Percentiles rank a stretch among this genome's conserved stretches.
These are phyloP conservation scores for Holocentrus rufus DNA, from an alignment of 2,797 vertebrate genomes.

Conservation along the genomic window DNA sequence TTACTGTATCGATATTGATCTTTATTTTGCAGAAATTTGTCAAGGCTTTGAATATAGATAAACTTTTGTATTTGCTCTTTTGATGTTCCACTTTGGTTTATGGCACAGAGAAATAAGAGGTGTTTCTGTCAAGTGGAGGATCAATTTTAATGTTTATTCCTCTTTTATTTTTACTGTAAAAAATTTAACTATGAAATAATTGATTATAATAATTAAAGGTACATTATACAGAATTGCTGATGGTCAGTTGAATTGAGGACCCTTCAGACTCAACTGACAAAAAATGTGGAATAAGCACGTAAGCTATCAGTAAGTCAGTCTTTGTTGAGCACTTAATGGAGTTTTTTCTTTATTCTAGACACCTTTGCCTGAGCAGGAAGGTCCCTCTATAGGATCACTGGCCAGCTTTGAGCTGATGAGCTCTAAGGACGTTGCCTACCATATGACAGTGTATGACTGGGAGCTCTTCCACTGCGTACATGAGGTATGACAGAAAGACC, in stretches of 20 bases:
- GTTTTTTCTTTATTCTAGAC: slow-evolving; percentile 76
- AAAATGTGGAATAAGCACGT: too few species aligned
- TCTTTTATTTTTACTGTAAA: background rate
- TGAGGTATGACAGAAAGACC: slow-evolving; percentile 83
- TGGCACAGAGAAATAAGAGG: background rate
- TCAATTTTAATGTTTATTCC: background rate
- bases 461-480: slow-evolving; percentile 98
- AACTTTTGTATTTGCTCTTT: background rate
- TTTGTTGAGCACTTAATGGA: background rate
- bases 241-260: too few species aligned
- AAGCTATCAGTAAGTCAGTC: too few species aligned
- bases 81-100: background rate
- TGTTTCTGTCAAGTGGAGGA: background rate
- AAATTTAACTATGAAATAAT: background rate
- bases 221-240: background rate
- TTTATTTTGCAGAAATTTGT: background rate
- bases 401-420: slow-evolving; percentile 96
- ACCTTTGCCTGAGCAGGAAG: slow-evolving; percentile 94
- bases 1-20: background rate
- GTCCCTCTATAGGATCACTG: slow-evolving; percentile 88
- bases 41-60: background rate
- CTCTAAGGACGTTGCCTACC: slow-evolving; percentile 96
- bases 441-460: slow-evolving; percentile 97
- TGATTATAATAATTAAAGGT: background rate
- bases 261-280: too few species aligned